phyloP scores from a whole-genome alignment of 1,140 invertebrate genomes.

The Bombyx mandarina region DNA sequence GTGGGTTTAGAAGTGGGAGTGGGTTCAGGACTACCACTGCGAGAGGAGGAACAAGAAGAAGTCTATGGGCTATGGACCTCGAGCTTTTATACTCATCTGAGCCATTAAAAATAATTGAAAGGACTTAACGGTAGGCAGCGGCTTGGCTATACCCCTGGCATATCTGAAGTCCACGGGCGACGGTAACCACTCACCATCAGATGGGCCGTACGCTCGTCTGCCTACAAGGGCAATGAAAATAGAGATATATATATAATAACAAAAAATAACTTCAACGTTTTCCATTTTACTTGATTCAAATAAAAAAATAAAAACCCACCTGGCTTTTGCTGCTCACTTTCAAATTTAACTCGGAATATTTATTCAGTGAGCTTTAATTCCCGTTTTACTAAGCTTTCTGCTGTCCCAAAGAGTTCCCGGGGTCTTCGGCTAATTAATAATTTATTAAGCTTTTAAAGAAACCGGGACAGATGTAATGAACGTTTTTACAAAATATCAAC shows the following conservation, averaged over 20 bases:
- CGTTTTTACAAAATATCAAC: conserved; percentile 24
- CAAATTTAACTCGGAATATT: conserved; percentile 19
- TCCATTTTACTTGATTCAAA: not conserved
- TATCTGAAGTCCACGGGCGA: too few relatives aligned
- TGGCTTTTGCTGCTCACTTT: conserved; percentile 1
- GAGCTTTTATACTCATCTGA: too few relatives aligned
- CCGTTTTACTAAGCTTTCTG: conserved; percentile 13
- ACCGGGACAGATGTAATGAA: conserved; percentile 33
- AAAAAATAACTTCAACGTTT: not conserved
- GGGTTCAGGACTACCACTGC: too few relatives aligned
- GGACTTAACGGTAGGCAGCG: too few relatives aligned
- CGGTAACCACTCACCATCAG: too few relatives aligned
- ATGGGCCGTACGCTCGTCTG: too few relatives aligned
- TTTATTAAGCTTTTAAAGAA: conserved; percentile 50
- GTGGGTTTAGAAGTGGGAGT: too few relatives aligned
- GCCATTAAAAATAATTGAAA: too few relatives aligned
- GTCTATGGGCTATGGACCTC: too few relatives aligned
- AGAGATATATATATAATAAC: not conserved
- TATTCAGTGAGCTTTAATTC: conserved; percentile 18
- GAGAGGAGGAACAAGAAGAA: too few relatives aligned
- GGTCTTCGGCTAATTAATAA: conserved; percentile 42
- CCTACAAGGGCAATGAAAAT: too few relatives aligned
- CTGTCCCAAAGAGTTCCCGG: conserved; percentile 24
- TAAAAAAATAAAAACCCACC: not conserved
- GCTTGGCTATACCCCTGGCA: too few relatives aligned